Base-by-base conservation (phyloP, 53 echinoderm and acorn worm genomes). In the Zoroaster sp. region DNA sequence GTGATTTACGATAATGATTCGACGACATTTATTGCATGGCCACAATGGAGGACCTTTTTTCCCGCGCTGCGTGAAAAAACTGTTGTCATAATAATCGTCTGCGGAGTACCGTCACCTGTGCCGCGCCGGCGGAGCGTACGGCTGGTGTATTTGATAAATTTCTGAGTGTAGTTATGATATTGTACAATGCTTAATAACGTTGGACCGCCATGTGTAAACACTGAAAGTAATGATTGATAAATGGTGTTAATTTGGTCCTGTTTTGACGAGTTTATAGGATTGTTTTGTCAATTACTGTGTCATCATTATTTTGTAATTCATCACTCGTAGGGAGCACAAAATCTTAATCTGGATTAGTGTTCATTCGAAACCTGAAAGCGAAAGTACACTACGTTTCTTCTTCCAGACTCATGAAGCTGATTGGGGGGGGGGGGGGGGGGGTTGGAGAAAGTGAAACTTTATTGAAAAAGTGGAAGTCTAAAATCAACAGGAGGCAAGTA, bases 1-100 rank as follows among this genome's bases (percentile, higher is more conserved):
- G 78, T 78, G 46, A 78, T 78, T 78, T 78, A 78, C 78, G 78
- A 59, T 78, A 78, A 78, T 78, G 45, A 78, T 35, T 20, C 55
- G 3, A n/a, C 34, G 37, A 59, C 78, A 78, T 78, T 78, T 78
- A 78, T 78, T 51, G 78, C 78, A 18, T 78, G 46, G 40, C 40
- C 78, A 78, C 78, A 78, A 55, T 55, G 55, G 55, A 78, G 78
- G 37, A 45, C 59, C 36, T 78, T 77, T 31, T 78, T 35, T 78
- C 78, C 78, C 78, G 55, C 78, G 52, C 31, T 59, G 31, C 49
- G 36, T 45, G 59, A 23, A 78, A n/a, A 34, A 78, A 59, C 78
- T 35, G 77, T 45, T 31, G 59, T 35, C 33, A 9, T 47, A 34
- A 31, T 51, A 20, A n/a, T 36, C 41, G 31, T 37, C 78, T 55